Evolutionary conservation across 1,140 invertebrate genomes (phyloP), one percentile per base, ranked within the genome.

Genomic region (Drosophila ohnishii): DNA sequence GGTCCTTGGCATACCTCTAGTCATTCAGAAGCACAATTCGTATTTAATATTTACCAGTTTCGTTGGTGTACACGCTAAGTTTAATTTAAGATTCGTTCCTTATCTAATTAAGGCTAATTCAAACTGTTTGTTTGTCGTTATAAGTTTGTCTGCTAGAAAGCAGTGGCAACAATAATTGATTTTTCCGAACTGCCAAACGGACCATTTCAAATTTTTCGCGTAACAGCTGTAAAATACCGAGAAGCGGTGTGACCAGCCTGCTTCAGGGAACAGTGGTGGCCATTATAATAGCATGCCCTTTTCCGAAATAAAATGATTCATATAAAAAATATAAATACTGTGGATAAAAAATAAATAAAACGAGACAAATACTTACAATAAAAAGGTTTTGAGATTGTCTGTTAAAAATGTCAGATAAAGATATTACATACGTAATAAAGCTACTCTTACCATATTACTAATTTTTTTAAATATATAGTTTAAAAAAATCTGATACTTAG

Each of bases 81-180:
- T 44, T 48, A 40, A 35, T 73, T 70, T 53, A 37, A 14, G 35
- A 50, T 81, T 80, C 65, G 75, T 82, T 67, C 62, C 66, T 72
- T 75, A 75, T 59, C 71, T 78, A 71, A 59, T 75, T 75, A 69
- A 40, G 65, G 6, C 69, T 87, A 82, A 79, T 67, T 88, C 76
- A 80, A 87, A 87, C 84, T 70, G 57, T 39, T 16, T 76, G 79
- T 87, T 87, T 86, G 83, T 87, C 83, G 83, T 87, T 83, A 80
- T 53, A 60, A 42, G 45, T 74, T 64, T 44, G 34, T 50, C 25
- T 74, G 72, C 61, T 45, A 60, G 62, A 55, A 32, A 67, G 60
- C 60, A 74, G 53, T 55, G 42, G 60, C 37, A 63, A 42, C 55
- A 48, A 53, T 28, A 62, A 75, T 75, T 75, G 73, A 75, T 75